Percentiles rank a stretch among this genome's conserved stretches.
These are phyloP conservation scores for Drosophila recens DNA, from an alignment of 2,888 invertebrate genomes.

Conservation along the genomic window DNA sequence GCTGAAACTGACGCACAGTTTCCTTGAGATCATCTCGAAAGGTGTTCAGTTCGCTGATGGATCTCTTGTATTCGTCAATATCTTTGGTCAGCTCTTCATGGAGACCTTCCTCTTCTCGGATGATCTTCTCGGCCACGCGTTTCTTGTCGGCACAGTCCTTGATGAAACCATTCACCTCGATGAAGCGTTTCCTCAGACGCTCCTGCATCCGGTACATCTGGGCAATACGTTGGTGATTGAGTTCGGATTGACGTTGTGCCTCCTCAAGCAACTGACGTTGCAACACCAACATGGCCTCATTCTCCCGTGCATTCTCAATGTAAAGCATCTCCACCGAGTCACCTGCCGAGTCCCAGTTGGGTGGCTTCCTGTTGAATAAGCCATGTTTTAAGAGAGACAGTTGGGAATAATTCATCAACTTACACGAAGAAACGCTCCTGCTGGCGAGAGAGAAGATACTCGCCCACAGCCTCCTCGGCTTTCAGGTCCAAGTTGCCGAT, in stretches of 20 bases:
- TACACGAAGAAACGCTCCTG: conserved; percentile 83
- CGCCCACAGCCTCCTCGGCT: conserved; percentile 82
- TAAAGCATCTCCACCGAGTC: conserved; percentile 83
- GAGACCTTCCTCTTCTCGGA: conserved; percentile 72
- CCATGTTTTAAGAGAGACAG: rapidly evolving
- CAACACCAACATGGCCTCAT: conserved; percentile 77
- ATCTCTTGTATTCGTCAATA: conserved; percentile 68
- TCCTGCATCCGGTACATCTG: conserved; percentile 79
- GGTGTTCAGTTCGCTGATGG: conserved; percentile 62
- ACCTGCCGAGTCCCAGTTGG: conserved; percentile 84
- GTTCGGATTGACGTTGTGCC: conserved; percentile 70
- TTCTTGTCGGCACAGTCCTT: conserved; percentile 84
- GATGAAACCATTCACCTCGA: conserved; percentile 83
- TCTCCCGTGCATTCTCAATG: conserved; percentile 82
- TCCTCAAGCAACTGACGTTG: conserved; percentile 81
- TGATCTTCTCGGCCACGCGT: conserved; percentile 75
- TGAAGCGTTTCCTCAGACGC: conserved; percentile 81
- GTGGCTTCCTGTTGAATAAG: conserved; percentile 77
- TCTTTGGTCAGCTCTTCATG: conserved; percentile 71
- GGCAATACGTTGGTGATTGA: conserved; percentile 78
- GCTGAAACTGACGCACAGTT: conserved; percentile 80
- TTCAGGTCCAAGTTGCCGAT: conserved; percentile 83
- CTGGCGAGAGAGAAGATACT: conserved; percentile 82
- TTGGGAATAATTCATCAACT: conserved; percentile 23
- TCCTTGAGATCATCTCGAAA: conserved; percentile 77